Percentiles rank a stretch among this genome's conserved stretches.
Conservation (phyloP, 2,797 vertebrate genomes). For the Amblyraja radiata region DNA sequence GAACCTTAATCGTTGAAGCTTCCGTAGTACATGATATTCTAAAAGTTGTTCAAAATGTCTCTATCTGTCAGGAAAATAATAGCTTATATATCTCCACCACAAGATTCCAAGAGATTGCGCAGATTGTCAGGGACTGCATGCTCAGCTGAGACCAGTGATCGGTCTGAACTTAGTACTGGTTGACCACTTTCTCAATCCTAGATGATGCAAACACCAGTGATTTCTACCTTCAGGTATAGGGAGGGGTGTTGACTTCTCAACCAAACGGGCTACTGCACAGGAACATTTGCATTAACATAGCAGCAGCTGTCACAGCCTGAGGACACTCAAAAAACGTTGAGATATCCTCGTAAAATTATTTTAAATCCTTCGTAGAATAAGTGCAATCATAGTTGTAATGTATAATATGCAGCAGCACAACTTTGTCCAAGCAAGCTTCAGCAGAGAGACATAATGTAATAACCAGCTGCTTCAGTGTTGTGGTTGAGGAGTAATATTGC, state of each 20-base stretch:
- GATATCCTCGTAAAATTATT: too few relatives aligned
- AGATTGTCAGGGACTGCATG: too few relatives aligned
- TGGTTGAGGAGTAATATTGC: neutral
- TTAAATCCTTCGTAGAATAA: neutral
- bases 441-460: neutral
- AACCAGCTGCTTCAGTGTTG: neutral
- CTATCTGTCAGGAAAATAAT: neutral
- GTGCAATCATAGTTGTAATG: neutral
- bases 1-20: too few relatives aligned
- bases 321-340: neutral
- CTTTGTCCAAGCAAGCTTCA: neutral
- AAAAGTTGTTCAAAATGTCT: too few relatives aligned
- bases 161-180: too few relatives aligned
- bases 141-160: too few relatives aligned
- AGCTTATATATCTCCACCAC: neutral
- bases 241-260: neutral
- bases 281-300: neutral
- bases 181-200: too few relatives aligned
- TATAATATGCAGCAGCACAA: neutral
- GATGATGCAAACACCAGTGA: too few relatives aligned
- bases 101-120: neutral
- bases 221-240: neutral
- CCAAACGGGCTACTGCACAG: neutral
- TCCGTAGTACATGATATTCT: too few relatives aligned
- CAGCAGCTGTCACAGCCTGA: neutral